phyloP scores from a whole-genome alignment of 2,113 vertebrate genomes.

The Dipodomys spectabilis region DNA sequence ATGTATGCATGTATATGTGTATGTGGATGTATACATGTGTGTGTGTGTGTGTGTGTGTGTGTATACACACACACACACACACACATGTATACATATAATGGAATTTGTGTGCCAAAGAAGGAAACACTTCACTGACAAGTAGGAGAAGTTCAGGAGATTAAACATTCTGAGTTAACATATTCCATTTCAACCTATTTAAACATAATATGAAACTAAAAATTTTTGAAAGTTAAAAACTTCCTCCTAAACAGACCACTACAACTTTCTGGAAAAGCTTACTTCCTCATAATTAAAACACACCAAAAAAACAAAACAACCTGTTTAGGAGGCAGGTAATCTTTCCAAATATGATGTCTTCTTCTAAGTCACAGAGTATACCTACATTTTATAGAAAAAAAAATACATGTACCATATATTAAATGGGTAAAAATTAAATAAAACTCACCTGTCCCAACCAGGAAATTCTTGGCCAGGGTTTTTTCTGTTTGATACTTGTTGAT shows the following conservation, averaged over 20 bases:
- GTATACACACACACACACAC: too few relatives aligned
- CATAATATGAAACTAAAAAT: not conserved
- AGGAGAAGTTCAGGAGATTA: not conserved
- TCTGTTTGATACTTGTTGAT: conserved; percentile 86
- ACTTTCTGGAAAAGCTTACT: conserved; percentile 24
- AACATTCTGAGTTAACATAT: not conserved
- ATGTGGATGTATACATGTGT: too few relatives aligned
- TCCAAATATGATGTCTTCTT: not conserved
- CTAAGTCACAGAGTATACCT: not conserved
- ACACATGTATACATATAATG: not conserved
- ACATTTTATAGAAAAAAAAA: not conserved
- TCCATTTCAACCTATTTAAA: conserved; percentile 17
- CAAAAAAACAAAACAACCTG: conserved; percentile 15
- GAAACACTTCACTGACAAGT: not conserved
- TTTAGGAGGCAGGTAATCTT: not conserved
- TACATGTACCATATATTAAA: conserved; percentile 11
- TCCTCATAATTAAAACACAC: not conserved
- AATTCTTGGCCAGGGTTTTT: conserved; percentile 87
- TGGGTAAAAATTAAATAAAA: conserved; percentile 30
- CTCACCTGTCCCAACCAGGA: conserved; percentile 88
- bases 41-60: too few relatives aligned
- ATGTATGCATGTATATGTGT: too few relatives aligned
- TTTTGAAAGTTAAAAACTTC: conserved; percentile 15
- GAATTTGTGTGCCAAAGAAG: not conserved
- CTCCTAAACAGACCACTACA: conserved; percentile 4